Evolutionary conservation across 2,888 invertebrate genomes (phyloP), one percentile per base, ranked within the genome.

Genomic region (Aphodius granarius): DNA sequence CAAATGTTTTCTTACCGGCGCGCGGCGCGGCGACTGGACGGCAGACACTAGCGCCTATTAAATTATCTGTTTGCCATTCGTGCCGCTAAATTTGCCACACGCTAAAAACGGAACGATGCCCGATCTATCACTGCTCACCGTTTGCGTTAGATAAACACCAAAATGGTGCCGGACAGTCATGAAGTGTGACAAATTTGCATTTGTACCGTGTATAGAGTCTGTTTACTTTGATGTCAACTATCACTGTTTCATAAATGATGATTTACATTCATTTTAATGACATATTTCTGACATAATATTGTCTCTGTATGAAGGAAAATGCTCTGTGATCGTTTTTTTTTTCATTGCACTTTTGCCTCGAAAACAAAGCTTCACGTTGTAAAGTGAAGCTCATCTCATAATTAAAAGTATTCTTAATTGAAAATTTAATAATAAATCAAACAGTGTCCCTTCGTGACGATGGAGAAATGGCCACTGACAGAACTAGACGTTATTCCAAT

Each of bases 101-200:
- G 68, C 22, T 68, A 68, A 68, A 68, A 68, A 68, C 68, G 21
- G 68, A 68, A 68, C 20, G 68, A 68, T 68, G 68, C 68, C 21
- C 68, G n/a, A 68, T 68, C 68, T 68, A 68, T 68, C 68, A 68
- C 22, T 21, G 43, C 43, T 13, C 43, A 43, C 43, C 2, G 43
- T 43, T 43, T 43, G 43, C 43, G 43, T 43, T 43, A 43, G 43
- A 43, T 43, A 43, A 43, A 43, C 43, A 43, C 43, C 43, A 43
- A 43, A 43, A 43, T 43, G 43, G 43, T 43, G 43, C 43, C 43
- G 43, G 43, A 43, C 43, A 13, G 43, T 43, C 43, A 0, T 43
- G 43, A 43, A 43, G 13, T 43, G 43, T 43, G 43, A 43, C 43
- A 43, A 43, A 43, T 43, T 43, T 43, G 43, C 43, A 43, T 43